Conservation (phyloP, 2,113 vertebrate genomes). For the Gymnogyps californianus region DNA sequence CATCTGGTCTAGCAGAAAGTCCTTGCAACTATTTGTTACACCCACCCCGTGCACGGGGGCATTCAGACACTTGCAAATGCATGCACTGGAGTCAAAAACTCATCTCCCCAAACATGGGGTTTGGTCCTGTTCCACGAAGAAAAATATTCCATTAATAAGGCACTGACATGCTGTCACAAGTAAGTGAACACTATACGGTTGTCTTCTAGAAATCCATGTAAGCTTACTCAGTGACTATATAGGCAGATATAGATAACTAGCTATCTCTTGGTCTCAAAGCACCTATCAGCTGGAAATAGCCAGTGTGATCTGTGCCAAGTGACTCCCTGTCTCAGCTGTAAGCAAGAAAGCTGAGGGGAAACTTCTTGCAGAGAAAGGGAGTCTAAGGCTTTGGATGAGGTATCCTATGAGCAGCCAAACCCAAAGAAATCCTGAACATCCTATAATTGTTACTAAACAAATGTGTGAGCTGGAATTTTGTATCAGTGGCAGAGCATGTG, state of each 20-base stretch:
- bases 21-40: neutral
- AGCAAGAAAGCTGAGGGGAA: neutral
- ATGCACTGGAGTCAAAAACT: neutral
- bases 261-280: neutral
- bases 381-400: neutral
- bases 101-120: fast-evolving
- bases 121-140: neutral
- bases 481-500: neutral
- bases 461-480: neutral
- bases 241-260: neutral
- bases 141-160: neutral
- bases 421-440: neutral
- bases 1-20: neutral
- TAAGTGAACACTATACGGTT: neutral
- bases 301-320: neutral
- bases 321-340: neutral
- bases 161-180: neutral
- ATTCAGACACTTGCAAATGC: neutral
- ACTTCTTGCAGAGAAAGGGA: neutral
- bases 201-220: neutral
- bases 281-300: neutral
- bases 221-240: neutral
- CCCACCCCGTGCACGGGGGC: fast-evolving
- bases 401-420: neutral
- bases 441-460: neutral